phyloP scores from a whole-genome alignment of 2,113 vertebrate genomes.

The Protobothrops flavoviridis region DNA sequence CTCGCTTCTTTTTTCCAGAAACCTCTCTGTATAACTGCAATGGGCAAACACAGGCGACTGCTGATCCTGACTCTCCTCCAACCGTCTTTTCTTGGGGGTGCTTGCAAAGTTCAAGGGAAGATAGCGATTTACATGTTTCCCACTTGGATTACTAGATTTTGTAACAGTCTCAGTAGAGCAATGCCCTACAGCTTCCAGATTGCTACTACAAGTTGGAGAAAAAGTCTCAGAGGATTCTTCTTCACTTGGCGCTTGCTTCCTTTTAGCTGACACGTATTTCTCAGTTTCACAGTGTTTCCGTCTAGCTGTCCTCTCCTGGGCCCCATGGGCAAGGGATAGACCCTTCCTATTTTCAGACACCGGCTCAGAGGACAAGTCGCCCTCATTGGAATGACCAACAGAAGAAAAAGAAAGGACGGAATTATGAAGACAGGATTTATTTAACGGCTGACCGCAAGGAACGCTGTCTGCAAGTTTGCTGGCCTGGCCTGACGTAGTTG shows the following conservation, averaged over 20 bases:
- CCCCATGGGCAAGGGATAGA: not conserved
- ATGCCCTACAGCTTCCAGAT: not conserved
- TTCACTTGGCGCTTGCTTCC: not conserved
- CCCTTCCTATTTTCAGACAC: not conserved
- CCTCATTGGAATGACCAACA: not conserved
- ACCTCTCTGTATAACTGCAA: not conserved
- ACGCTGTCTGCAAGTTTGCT: not conserved
- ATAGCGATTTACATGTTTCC: not conserved
- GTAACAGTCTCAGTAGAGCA: not conserved
- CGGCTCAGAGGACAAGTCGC: not conserved
- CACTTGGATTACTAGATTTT: not conserved
- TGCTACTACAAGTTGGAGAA: not conserved
- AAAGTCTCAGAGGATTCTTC: not conserved
- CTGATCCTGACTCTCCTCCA: not conserved
- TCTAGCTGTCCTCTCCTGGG: not conserved
- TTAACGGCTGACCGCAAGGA: not conserved
- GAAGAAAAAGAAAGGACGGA: not conserved
- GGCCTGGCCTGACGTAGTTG: not conserved
- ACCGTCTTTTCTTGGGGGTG: conserved; percentile 3
- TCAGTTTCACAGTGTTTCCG: not conserved
- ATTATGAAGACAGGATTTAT: not conserved
- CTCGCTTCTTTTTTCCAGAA: not conserved
- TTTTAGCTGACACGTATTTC: not conserved
- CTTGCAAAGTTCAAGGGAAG: not conserved
- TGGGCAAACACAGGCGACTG: not conserved